Evolutionary conservation across 2,888 invertebrate genomes (phyloP).

Genomic region (Mimumesa dahlbomi): DNA sequence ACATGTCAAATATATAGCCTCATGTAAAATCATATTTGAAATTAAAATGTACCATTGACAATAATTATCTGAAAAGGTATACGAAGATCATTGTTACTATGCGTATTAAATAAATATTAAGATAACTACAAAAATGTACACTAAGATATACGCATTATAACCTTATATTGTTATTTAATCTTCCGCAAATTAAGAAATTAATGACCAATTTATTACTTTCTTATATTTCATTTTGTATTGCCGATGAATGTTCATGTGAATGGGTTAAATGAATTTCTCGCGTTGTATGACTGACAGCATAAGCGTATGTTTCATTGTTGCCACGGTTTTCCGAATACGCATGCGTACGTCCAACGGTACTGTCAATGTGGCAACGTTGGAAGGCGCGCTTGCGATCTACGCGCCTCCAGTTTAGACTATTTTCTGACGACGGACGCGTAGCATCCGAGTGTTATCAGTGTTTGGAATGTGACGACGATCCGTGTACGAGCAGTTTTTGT

Average conservation of each 20-base stretch:
- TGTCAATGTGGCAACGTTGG: background rate
- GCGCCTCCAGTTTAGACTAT: conserved; percentile 38
- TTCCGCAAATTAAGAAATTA: no score
- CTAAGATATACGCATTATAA: no score
- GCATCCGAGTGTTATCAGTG: conserved; percentile 4
- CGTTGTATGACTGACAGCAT: no score
- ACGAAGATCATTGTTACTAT: background rate
- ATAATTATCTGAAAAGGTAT: no score
- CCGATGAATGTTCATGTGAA: no score
- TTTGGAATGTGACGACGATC: conserved; percentile 26
- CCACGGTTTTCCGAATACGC: background rate
- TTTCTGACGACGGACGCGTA: conserved; percentile 29
- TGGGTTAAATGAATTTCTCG: no score
- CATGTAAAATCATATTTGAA: background rate
- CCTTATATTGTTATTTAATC: no score
- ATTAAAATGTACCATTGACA: no score
- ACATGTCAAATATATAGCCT: background rate
- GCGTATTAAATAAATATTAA: background rate
- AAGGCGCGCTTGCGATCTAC: conserved; percentile 34
- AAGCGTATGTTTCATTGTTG: background rate
- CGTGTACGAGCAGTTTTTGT: conserved; percentile 27
- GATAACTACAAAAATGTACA: background rate
- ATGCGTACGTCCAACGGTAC: conserved; percentile 3
- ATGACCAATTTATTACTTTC: no score
- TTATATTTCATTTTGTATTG: no score